phyloP scores from a whole-genome alignment of 1,140 invertebrate species.

The Zaprionus vittiger region DNA sequence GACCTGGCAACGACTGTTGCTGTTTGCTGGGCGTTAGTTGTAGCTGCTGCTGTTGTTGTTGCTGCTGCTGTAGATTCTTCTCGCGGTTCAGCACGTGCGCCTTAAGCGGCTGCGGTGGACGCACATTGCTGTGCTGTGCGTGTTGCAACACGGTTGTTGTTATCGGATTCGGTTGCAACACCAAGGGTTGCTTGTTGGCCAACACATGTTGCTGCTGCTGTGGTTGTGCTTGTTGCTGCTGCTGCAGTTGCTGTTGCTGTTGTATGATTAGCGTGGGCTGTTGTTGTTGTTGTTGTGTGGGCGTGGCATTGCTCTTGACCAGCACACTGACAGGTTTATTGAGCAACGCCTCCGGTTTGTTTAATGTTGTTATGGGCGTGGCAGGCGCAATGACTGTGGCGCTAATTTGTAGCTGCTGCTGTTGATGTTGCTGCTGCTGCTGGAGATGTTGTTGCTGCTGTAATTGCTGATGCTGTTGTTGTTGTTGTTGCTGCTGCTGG shows the following conservation, averaged over 20 bases:
- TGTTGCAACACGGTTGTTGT: constrained; percentile 65
- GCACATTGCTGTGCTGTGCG: constrained; percentile 67
- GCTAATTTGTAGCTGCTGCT: constrained; percentile 50
- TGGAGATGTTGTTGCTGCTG: constrained; percentile 53
- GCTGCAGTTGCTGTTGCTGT: constrained; percentile 56
- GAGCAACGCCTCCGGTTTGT: constrained; percentile 58
- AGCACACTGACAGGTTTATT: constrained; percentile 77
- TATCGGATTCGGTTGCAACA: constrained; percentile 67
- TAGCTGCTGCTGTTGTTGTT: constrained; percentile 42
- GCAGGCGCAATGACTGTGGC: constrained; percentile 56
- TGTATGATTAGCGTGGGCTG: constrained; percentile 55
- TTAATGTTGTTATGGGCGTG: constrained; percentile 62
- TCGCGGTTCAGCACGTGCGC: constrained; percentile 80
- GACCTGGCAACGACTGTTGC: constrained; percentile 51
- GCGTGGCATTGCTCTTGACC: constrained; percentile 64
- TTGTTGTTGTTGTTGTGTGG: constrained; percentile 47
- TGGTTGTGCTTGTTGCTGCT: constrained; percentile 28
- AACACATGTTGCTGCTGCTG: constrained; percentile 32
- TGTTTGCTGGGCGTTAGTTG: constrained; percentile 56
- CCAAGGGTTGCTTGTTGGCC: constrained; percentile 61
- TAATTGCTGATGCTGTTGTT: constrained; percentile 31
- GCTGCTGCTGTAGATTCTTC: constrained; percentile 73
- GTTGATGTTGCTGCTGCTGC: constrained; percentile 28
- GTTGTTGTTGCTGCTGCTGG: background rate
- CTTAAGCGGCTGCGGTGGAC: constrained; percentile 72